phyloP scores from a whole-genome alignment of 2,888 invertebrate genomes.

The Sarcophaga carnaria region DNA sequence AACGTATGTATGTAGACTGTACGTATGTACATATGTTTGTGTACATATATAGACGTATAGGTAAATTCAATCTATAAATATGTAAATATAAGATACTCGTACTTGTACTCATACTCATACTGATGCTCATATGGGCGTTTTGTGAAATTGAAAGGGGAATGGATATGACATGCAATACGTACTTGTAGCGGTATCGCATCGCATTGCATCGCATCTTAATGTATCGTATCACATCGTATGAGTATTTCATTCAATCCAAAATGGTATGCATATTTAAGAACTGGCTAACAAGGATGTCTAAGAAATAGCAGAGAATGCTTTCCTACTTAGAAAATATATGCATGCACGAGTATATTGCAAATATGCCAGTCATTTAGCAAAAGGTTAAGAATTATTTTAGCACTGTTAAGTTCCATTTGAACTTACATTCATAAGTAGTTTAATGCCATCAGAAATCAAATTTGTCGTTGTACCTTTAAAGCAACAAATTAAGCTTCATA shows the following conservation, averaged over 20 bases:
- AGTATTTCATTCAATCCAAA: too few species aligned
- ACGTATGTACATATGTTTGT: too few species aligned
- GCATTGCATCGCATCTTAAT: too few species aligned
- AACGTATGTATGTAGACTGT: background rate
- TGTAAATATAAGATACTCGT: background rate
- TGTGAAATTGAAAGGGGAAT: background rate
- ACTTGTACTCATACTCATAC: background rate
- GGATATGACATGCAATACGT: background rate
- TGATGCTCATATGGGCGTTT: background rate
- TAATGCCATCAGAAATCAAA: background rate
- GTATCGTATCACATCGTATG: too few species aligned
- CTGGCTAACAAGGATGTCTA: too few species aligned
- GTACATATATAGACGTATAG: too few species aligned
- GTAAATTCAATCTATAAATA: background rate
- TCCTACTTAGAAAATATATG: background rate
- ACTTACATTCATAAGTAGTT: background rate
- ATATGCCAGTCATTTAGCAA: background rate
- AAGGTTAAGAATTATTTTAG: background rate
- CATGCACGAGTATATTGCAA: background rate
- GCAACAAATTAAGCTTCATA: background rate
- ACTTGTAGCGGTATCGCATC: background rate
- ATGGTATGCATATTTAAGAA: too few species aligned
- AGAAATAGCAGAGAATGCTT: background rate
- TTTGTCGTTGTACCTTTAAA: background rate
- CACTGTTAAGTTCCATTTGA: background rate